These are phyloP conservation scores for Alectura lathami DNA, from an alignment of 2,113 vertebrate genomes.

Conservation along the genomic window DNA sequence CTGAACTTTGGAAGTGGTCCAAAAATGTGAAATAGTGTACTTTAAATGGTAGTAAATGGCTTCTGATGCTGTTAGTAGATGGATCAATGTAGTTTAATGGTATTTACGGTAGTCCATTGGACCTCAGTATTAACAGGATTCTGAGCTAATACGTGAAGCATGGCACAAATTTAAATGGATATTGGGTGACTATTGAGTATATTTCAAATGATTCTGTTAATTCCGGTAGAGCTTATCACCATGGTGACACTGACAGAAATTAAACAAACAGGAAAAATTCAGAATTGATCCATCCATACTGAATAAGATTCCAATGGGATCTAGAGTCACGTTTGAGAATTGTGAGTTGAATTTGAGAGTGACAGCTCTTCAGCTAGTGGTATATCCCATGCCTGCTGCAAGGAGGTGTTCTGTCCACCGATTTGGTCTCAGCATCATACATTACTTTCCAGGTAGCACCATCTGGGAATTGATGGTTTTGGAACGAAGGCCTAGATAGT, in stretches of 20 bases:
- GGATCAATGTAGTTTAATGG: neutral
- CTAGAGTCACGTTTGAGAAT: neutral
- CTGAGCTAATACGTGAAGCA: neutral
- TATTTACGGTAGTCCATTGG: neutral
- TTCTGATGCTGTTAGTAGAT: neutral
- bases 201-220: constrained; percentile 15
- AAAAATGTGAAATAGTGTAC: neutral
- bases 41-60: neutral
- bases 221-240: constrained; percentile 20
- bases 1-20: neutral
- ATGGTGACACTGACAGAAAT: constrained; percentile 29
- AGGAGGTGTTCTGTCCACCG: neutral
- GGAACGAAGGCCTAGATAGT: neutral
- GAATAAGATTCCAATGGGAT: neutral
- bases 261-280: neutral
- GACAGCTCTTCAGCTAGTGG: neutral
- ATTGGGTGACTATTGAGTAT: neutral
- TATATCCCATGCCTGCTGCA: neutral
- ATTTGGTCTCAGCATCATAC: neutral
- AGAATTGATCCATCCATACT: neutral
- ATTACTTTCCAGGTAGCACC: neutral
- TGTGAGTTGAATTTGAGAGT: neutral
- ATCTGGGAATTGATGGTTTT: neutral
- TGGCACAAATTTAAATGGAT: neutral
- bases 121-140: neutral